Percentiles rank a stretch among this genome's conserved stretches.
phyloP scores from a whole-genome alignment of 2,888 invertebrate genomes.

The Nephrotoma guestfalica region DNA sequence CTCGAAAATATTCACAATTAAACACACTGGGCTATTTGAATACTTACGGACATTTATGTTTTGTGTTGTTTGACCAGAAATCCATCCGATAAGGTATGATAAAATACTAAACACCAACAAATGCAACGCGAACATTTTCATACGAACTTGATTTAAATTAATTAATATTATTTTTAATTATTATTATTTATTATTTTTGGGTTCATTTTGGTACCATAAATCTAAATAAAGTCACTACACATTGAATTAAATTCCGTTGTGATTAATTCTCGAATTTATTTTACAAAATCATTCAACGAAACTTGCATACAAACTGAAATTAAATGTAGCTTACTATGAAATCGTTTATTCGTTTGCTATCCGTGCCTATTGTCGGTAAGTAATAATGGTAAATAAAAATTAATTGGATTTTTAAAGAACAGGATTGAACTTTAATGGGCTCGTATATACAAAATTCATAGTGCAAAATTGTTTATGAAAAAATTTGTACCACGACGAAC shows the following conservation, averaged over 20 bases:
- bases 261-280: neutral
- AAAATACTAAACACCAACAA: neutral
- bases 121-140: neutral
- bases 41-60: neutral
- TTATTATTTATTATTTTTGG: no score
- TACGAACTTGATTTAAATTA: neutral
- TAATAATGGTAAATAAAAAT: neutral
- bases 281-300: neutral
- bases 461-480: no score
- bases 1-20: neutral
- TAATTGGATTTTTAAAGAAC: neutral
- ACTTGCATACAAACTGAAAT: neutral
- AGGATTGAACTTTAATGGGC: neutral
- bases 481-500: no score
- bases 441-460: no score
- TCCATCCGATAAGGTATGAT: neutral
- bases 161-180: neutral
- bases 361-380: neutral
- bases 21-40: no score
- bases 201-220: no score
- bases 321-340: neutral
- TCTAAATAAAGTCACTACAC: no score
- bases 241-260: neutral
- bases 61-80: neutral
- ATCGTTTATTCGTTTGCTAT: neutral